phyloP scores from a whole-genome alignment of 2,113 vertebrate species.

The Campylomormyrus tamandua region DNA sequence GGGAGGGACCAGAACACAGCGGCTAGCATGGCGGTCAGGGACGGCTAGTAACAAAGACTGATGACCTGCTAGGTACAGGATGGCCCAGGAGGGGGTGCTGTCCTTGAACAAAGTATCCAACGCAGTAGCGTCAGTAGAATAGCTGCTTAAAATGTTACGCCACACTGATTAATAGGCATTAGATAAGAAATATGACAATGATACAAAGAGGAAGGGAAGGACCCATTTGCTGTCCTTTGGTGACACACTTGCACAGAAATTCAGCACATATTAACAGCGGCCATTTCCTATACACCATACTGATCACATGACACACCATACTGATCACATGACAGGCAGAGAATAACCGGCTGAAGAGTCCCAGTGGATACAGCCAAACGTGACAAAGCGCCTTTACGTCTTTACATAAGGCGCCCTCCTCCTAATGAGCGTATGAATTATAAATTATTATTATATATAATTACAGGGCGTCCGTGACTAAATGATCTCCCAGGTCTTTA shows the following conservation, averaged over 20 bases:
- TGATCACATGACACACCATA: neutral
- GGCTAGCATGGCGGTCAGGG: neutral
- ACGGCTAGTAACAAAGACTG: neutral
- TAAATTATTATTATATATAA: slow-evolving; percentile 11
- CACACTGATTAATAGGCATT: neutral
- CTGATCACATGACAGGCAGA: neutral
- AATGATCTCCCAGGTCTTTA: slow-evolving; percentile 14
- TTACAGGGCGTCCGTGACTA: neutral
- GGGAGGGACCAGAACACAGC: neutral
- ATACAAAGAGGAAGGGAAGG: neutral
- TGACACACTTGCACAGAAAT: neutral
- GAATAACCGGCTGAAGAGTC: neutral
- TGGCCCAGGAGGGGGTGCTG: neutral
- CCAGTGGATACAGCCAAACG: neutral
- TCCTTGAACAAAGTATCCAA: neutral
- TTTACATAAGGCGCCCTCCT: neutral
- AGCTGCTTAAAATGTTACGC: neutral
- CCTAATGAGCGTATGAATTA: slow-evolving; percentile 12
- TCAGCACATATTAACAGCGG: neutral
- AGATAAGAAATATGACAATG: neutral
- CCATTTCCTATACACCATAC: neutral
- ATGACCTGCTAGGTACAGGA: neutral
- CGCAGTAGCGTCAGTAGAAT: neutral
- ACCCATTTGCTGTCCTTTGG: neutral
- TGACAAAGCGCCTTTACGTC: neutral